Percentiles rank a stretch among this genome's conserved stretches.
Conservation (phyloP, 2,113 vertebrate species). For the Zapus hudsonius region DNA sequence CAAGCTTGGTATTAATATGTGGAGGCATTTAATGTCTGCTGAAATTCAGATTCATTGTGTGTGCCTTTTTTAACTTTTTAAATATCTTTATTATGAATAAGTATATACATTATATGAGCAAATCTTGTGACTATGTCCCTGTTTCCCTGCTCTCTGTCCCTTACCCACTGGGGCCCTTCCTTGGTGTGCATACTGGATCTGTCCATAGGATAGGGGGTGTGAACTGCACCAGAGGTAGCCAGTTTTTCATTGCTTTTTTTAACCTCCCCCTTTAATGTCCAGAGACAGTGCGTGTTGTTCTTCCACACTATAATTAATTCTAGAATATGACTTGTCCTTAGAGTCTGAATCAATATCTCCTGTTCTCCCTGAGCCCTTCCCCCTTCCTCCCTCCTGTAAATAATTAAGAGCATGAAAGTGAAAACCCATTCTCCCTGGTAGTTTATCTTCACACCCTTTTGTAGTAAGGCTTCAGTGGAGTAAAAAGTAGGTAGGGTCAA, state of each 20-base stretch:
- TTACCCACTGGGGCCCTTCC: too few relatives aligned
- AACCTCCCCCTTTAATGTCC: too few relatives aligned
- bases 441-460: not conserved
- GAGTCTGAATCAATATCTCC: not conserved
- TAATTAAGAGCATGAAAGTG: not conserved
- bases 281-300: too few relatives aligned
- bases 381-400: not conserved
- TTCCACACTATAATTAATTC: not conserved
- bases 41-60: not conserved
- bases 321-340: not conserved
- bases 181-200: too few relatives aligned
- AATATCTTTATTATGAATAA: too few relatives aligned
- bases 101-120: too few relatives aligned
- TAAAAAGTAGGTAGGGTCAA: not conserved
- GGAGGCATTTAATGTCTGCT: not conserved
- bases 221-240: too few relatives aligned
- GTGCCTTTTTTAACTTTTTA: too few relatives aligned
- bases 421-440: not conserved
- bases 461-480: not conserved
- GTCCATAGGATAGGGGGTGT: too few relatives aligned
- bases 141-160: too few relatives aligned
- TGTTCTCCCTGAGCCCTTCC: not conserved
- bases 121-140: too few relatives aligned
- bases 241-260: not conserved
- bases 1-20: not conserved